These are phyloP conservation scores for Fistularia tabacaria DNA, from an alignment of 2,797 vertebrate genomes.

Conservation along the genomic window DNA sequence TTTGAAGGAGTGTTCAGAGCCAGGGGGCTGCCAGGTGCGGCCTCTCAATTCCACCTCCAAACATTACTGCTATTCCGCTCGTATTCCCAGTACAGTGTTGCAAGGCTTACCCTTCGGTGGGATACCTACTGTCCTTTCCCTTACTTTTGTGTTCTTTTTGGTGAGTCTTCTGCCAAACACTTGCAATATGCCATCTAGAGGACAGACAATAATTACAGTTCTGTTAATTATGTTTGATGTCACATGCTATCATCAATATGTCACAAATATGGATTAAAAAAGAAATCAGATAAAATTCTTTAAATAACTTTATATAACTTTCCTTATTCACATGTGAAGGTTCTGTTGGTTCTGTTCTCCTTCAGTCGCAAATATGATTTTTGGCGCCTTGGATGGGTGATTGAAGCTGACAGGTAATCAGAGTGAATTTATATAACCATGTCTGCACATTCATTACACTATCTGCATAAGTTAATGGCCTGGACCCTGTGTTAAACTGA, in stretches of 20 bases:
- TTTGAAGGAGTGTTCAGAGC: conserved; percentile 54
- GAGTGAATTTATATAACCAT: too few relatives aligned
- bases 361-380: conserved; percentile 98
- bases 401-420: conserved; percentile 92
- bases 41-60: conserved; percentile 52
- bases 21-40: conserved; percentile 43
- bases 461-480: too few relatives aligned
- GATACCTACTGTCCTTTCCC: conserved; percentile 93
- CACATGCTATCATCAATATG: too few relatives aligned
- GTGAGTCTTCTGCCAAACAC: conserved; percentile 70
- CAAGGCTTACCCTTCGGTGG: conserved; percentile 95
- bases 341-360: conserved; percentile 89
- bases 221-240: too few relatives aligned
- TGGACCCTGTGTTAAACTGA: too few relatives aligned
- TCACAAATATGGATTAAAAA: too few relatives aligned
- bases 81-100: conserved; percentile 94
- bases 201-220: too few relatives aligned
- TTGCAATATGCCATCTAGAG: too few relatives aligned
- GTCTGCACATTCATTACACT: too few relatives aligned
- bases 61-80: conserved; percentile 90
- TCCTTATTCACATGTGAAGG: conserved; percentile 67
- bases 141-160: conserved; percentile 98
- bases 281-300: too few relatives aligned
- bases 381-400: conserved; percentile 91
- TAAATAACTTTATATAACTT: background rate